Evolutionary conservation across 2,888 invertebrate genomes (phyloP).

Genomic region (Napeogenes sylphis): DNA sequence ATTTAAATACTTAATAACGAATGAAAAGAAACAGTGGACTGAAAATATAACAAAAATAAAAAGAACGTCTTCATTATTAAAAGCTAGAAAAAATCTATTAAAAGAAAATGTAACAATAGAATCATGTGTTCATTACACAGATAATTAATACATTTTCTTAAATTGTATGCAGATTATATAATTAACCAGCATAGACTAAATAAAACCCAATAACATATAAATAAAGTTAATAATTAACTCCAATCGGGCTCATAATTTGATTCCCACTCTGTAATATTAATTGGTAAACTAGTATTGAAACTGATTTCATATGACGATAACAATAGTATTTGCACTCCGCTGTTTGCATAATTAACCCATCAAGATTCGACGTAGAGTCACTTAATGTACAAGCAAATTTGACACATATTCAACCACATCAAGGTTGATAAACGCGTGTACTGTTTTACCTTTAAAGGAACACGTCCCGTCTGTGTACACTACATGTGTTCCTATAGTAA

Average conservation of each 20-base stretch:
- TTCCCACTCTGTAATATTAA: conserved; percentile 4
- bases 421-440: neutral
- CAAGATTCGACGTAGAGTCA: conserved; percentile 8
- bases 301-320: conserved; percentile 21
- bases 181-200: no score
- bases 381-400: conserved; percentile 15
- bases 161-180: no score
- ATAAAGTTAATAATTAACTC: neutral
- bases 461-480: conserved; percentile 4
- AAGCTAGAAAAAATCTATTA: no score
- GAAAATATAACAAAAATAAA: no score
- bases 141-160: no score
- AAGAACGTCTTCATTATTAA: no score
- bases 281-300: conserved; percentile 12
- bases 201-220: no score
- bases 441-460: neutral
- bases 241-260: neutral
- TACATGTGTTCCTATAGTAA: conserved; percentile 30
- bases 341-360: conserved; percentile 15
- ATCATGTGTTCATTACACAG: no score
- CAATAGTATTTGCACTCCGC: conserved; percentile 22
- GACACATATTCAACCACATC: conserved; percentile 1
- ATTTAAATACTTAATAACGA: no score
- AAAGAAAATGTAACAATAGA: no score
- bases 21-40: no score